phyloP scores from a whole-genome alignment of 2,888 invertebrate species.

The Carpatolechia fugitivella region DNA sequence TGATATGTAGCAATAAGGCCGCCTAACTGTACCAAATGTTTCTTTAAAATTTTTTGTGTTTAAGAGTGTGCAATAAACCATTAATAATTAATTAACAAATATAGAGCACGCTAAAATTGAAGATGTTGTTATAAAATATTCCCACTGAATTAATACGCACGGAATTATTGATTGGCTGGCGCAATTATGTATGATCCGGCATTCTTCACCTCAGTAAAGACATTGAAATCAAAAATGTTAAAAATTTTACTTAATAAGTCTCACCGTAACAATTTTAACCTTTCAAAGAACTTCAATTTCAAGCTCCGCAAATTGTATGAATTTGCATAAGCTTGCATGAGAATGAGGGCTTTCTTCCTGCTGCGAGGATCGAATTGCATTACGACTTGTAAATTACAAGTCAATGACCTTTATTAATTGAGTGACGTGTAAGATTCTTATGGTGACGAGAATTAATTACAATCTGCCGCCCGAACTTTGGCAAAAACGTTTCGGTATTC shows the following conservation, averaged over 20 bases:
- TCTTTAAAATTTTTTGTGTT: too few relatives aligned
- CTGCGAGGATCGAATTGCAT: background rate
- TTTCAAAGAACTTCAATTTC: conserved; percentile 6
- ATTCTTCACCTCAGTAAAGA: too few relatives aligned
- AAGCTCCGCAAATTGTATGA: background rate
- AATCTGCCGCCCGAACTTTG: conserved; percentile 1
- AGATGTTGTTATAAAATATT: too few relatives aligned
- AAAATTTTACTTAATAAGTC: background rate
- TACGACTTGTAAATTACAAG: conserved; percentile 1
- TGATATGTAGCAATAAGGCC: too few relatives aligned
- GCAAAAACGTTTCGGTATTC: conserved; percentile 16
- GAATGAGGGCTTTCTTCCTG: conserved; percentile 9
- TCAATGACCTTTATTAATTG: conserved; percentile 12
- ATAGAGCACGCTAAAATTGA: too few relatives aligned
- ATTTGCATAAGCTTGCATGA: conserved; percentile 7
- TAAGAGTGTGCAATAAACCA: too few relatives aligned
- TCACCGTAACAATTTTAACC: conserved; percentile 1
- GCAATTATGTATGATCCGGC: too few relatives aligned
- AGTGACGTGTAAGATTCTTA: conserved; percentile 14
- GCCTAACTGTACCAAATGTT: too few relatives aligned
- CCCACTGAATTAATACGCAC: too few relatives aligned
- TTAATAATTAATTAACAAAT: too few relatives aligned
- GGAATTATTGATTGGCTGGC: too few relatives aligned
- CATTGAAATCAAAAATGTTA: too few relatives aligned
- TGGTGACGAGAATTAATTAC: conserved; percentile 18